phyloP scores from a whole-genome alignment of 2,113 vertebrate genomes.

The Erpornis zantholeuca region DNA sequence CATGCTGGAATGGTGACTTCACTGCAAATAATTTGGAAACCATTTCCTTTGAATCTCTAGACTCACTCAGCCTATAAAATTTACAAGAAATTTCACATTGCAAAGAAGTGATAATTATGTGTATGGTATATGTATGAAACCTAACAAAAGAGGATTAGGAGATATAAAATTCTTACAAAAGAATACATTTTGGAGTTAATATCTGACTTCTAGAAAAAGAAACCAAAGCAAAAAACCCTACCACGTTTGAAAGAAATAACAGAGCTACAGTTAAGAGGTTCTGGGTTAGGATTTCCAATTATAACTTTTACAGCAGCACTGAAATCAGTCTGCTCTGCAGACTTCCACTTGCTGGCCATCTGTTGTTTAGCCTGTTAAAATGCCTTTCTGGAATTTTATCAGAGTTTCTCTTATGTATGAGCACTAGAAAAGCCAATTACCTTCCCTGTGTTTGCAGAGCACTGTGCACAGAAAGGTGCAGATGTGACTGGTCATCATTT shows the following conservation, averaged over 20 bases:
- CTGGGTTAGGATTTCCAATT: background rate
- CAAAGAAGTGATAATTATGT: conserved; percentile 53
- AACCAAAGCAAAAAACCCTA: background rate
- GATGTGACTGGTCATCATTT: background rate
- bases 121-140: conserved; percentile 37
- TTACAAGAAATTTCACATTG: conserved; percentile 57
- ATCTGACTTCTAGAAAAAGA: conserved; percentile 12
- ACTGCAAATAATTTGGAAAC: conserved; percentile 49
- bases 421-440: background rate
- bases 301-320: background rate
- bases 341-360: background rate
- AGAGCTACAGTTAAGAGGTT: background rate
- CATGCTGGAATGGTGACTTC: background rate
- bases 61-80: conserved; percentile 63
- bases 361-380: background rate
- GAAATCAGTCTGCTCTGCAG: background rate
- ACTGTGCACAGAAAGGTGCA: background rate
- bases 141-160: conserved; percentile 43
- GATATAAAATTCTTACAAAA: conserved; percentile 47
- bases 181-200: conserved; percentile 10
- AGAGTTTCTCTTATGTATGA: background rate
- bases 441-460: background rate
- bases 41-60: conserved; percentile 32
- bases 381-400: background rate
- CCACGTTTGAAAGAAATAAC: conserved; percentile 4